Evolutionary conservation across 2,888 invertebrate genomes (phyloP).

Genomic region (Ophioninae sp.): DNA sequence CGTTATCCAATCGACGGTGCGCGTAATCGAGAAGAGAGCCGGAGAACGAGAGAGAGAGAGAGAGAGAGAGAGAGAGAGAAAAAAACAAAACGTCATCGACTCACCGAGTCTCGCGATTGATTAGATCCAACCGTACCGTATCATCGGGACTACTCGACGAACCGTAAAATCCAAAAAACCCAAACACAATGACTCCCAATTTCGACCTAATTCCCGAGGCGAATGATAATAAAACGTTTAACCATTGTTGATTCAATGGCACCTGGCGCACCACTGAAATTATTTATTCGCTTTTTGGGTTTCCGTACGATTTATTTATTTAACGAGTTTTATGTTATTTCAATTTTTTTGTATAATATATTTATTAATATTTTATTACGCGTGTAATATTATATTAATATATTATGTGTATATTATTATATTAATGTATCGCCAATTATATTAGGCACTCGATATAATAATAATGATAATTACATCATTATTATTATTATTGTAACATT

Average conservation of each 20-base stretch:
- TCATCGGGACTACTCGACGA: constrained; percentile 20
- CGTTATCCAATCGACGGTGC: not conserved
- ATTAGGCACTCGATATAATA: no score
- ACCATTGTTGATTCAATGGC: not conserved
- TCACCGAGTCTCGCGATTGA: constrained; percentile 36
- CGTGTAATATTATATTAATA: no score
- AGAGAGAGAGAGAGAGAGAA: not conserved
- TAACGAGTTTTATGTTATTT: not conserved
- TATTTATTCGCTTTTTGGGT: not conserved
- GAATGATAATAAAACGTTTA: not conserved
- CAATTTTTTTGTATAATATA: not conserved
- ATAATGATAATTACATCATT: no score
- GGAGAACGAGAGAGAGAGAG: not conserved
- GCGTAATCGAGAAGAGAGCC: not conserved
- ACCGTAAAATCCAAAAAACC: not conserved
- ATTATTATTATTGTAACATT: no score
- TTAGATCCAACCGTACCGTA: constrained; percentile 47
- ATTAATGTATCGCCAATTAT: no score
- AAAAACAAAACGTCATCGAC: constrained; percentile 8
- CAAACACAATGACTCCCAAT: not conserved
- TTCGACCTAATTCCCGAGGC: not conserved
- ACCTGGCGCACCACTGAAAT: not conserved
- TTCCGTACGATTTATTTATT: not conserved
- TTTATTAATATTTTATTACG: no score
- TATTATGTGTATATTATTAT: no score